Evolutionary conservation across 2,797 vertebrate species (phyloP).

Genomic region (Cryptoprocta ferox): DNA sequence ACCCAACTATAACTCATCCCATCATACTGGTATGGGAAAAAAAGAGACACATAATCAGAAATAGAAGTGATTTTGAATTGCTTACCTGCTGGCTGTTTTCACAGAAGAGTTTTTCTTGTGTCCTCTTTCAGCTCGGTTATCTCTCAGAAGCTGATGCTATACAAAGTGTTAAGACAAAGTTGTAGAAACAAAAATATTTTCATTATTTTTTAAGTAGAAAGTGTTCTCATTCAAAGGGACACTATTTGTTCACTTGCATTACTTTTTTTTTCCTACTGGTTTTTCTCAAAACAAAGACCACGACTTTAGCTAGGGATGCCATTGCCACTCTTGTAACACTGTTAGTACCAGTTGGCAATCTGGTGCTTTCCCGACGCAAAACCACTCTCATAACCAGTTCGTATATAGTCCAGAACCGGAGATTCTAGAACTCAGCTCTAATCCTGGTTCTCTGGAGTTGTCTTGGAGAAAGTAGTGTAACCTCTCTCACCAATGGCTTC

Average conservation of each 20-base stretch:
- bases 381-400: neutral
- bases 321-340: neutral
- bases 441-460: neutral
- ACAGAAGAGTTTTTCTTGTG: constrained; percentile 92
- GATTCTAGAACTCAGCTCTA: neutral
- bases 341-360: too few species aligned
- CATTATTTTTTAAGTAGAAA: constrained; percentile 11
- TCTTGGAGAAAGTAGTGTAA: neutral
- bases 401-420: fast-evolving
- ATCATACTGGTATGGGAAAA: neutral
- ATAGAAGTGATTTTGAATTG: neutral
- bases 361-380: neutral
- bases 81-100: constrained; percentile 97
- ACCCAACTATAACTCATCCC: neutral
- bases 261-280: neutral
- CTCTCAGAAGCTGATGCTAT: constrained; percentile 92
- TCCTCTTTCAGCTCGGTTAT: constrained; percentile 92
- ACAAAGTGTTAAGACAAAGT: constrained; percentile 67
- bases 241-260: neutral
- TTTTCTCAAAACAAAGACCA: neutral
- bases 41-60: neutral
- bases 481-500: neutral
- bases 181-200: constrained; percentile 63
- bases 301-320: too few species aligned
- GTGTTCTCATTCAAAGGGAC: neutral